Base-by-base conservation (phyloP, 2,113 vertebrate genomes). In the Promerops cafer region DNA sequence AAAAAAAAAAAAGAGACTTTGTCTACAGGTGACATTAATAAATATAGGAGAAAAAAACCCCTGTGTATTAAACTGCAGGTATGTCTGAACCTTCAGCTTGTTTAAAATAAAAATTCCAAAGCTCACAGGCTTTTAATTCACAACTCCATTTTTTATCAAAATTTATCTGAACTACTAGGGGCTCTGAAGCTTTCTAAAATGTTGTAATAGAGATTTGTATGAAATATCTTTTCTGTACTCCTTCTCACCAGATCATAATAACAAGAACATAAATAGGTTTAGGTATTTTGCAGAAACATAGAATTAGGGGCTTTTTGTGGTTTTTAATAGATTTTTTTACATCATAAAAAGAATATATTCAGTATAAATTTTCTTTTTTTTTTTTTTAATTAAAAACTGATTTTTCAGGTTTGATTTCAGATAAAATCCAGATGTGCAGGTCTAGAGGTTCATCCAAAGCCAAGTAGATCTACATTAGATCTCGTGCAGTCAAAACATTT, bases 261-360 rank as follows among this genome's bases (percentile, higher is more conserved):
- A 39, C 4, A 65, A 37, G 33, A 82, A 10, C 1, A 77, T 3
- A 63, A 56, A 35, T 14, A 9, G 2, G 4, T 40, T 77, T 50
- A 70, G 0, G 6, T 47, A 63, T 66, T 90, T 87, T 82, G 4
- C 15, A 49, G 37, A 74, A 90, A 53, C 2, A 57, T 21, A 24
- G 1, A 52, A 35, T 30, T 35, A 42, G 3, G 3, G 3, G 0
- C 5, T 50, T 35, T 33, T 27, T 14, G 21, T 68, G 21, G 0
- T 5, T 57, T 83, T 24, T 9, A 13, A 9, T 5, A 45, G 4
- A 42, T 72, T 75, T 28, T 53, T 33, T 60, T 7, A 1, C 6
- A 31, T 61, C 2, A 53, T 16, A 45, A 56, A 26, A 64, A 31
- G 0, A 13, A 49, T 59, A 16, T 18, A 20, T 79, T 35, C 10